phyloP scores from a whole-genome alignment of 2,797 vertebrate species.

The Chelonia mydas region DNA sequence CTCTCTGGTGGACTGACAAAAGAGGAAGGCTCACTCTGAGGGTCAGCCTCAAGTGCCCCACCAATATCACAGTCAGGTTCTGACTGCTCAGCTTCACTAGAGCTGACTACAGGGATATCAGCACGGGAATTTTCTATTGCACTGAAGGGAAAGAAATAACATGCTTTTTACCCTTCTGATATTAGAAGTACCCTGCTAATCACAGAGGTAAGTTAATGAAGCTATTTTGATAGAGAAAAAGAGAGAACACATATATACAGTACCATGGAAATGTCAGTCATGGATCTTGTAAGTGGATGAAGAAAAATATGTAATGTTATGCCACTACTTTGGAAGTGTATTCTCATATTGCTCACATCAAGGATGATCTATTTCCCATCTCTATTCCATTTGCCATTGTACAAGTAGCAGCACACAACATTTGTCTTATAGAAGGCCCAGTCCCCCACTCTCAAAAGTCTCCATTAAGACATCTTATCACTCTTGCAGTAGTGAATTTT shows the following conservation, averaged over 20 bases:
- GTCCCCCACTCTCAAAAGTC: neutral
- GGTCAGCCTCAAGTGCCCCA: slow-evolving; percentile 83
- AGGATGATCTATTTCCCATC: neutral
- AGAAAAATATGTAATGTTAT: neutral
- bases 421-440: neutral
- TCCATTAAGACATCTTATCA: neutral
- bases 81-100: slow-evolving; percentile 89
- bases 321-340: neutral
- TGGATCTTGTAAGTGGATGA: neutral
- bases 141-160: slow-evolving; percentile 91
- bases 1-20: slow-evolving; percentile 88
- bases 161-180: slow-evolving; percentile 85
- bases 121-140: slow-evolving; percentile 88
- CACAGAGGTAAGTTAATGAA: neutral
- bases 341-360: neutral
- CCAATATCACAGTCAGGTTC: slow-evolving; percentile 85
- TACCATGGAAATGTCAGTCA: slow-evolving; percentile 2
- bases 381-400: neutral
- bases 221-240: neutral
- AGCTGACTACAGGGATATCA: slow-evolving; percentile 84
- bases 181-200: neutral
- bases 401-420: neutral
- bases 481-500: neutral
- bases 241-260: neutral
- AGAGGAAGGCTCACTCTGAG: slow-evolving; percentile 86